phyloP scores from a whole-genome alignment of 2,797 vertebrate genomes.

The Bradypodion pumilum region DNA sequence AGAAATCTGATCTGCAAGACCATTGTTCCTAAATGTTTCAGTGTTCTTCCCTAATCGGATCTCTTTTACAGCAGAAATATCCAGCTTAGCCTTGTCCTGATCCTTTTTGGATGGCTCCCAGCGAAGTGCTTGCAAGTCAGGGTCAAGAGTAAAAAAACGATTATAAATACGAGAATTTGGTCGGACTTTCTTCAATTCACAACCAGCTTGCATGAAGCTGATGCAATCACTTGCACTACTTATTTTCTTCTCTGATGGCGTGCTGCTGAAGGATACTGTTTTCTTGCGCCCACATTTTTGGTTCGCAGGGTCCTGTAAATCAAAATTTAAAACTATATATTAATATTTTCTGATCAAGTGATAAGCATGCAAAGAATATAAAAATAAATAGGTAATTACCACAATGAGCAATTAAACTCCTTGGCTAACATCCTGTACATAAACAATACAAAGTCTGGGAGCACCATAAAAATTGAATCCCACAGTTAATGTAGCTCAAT shows the following conservation, averaged over 20 bases:
- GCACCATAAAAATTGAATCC: not conserved
- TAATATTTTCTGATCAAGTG: slow-evolving; percentile 28
- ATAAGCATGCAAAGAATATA: slow-evolving; percentile 33
- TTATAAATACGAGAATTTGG: slow-evolving; percentile 95
- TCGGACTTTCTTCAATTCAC: slow-evolving; percentile 95
- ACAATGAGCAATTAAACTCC: not conserved
- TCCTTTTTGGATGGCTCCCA: slow-evolving; percentile 99
- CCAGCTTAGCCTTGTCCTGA: slow-evolving; percentile 89
- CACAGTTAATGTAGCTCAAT: too few relatives aligned
- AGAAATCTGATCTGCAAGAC: slow-evolving; percentile 90
- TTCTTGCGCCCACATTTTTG: slow-evolving; percentile 94
- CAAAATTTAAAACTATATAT: slow-evolving; percentile 50
- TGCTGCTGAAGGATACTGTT: slow-evolving; percentile 98
- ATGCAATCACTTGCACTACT: slow-evolving; percentile 95
- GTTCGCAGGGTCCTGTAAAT: slow-evolving; percentile 88
- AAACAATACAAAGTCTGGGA: not conserved
- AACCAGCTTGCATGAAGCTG: slow-evolving; percentile 98
- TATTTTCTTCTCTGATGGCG: slow-evolving; percentile 97
- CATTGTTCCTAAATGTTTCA: slow-evolving; percentile 94
- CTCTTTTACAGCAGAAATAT: slow-evolving; percentile 89
- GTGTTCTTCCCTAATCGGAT: slow-evolving; percentile 96
- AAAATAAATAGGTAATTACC: slow-evolving; percentile 16
- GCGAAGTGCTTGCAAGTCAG: slow-evolving; percentile 90
- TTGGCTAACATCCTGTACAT: not conserved
- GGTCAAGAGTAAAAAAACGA: slow-evolving; percentile 93